Evolutionary conservation across 2,113 vertebrate species (phyloP), one percentile per base, ranked within the genome.

Genomic region (Callopanchax toddi): DNA sequence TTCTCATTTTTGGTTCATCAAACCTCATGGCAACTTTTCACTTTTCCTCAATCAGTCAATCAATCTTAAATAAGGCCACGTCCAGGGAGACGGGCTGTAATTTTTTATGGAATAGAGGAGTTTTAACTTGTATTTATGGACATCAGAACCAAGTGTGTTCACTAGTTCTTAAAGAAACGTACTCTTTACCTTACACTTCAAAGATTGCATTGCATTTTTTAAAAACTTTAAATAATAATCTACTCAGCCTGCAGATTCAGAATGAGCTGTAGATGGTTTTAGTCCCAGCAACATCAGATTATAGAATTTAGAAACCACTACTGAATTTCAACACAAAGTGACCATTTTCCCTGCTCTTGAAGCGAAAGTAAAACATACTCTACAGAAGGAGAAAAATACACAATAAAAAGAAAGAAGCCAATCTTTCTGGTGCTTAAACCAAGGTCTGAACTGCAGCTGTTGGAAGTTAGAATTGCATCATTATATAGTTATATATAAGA

Each of bases 401-500:
- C 25, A 72, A 52, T 60, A 56, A 71, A 66, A 61, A 20, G 71
- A 78, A 78, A 73, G 54, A 78, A 52, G 55, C 64, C 56, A 40
- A 48, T 67, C 57, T 50, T 58, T 48, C 23, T 34, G 51, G 46
- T 74, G 60, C 60, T 79, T 62, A 49, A 59, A n/a, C 43, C 50
- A 60, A 59, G 3, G 4, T 46, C 42, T 74, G 46, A 71, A 83
- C 71, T 50, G 26, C 60, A 67, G 62, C 34, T 52, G 54, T 74
- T 81, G 58, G 18, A 58, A 18, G 53, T 57, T 29, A 53, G 55
- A 74, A 82, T 72, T 74, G 63, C 51, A 65, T 74, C 74, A 74
- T 70, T 67, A 68, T 57, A 36, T 42, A 40, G 25, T 37, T 61
- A 75, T 75, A 64, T 70, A 58, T 58, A 39, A 76, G 64, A 60